Conservation (phyloP, 2,888 invertebrate species). For the Magallana nippona region DNA sequence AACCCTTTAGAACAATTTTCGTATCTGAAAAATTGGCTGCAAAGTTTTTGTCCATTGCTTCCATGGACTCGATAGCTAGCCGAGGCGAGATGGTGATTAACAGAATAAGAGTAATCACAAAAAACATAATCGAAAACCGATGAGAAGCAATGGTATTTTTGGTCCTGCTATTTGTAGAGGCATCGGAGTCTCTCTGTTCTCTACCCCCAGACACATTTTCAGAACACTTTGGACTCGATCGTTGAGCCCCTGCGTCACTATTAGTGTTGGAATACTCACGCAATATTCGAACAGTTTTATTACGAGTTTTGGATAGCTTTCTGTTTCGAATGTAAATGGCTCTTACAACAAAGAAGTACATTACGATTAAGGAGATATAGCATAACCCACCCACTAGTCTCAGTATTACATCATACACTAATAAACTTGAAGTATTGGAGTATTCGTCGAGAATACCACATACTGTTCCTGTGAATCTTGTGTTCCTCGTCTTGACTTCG, state of each 20-base stretch:
- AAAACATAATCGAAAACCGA: conserved; percentile 39
- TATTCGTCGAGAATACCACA: conserved; percentile 34
- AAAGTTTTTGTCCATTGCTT: conserved; percentile 38
- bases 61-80: conserved; percentile 19
- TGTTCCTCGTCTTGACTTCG: conserved; percentile 1
- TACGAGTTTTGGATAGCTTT: conserved; percentile 17
- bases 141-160: conserved; percentile 4
- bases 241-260: background rate
- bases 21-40: background rate
- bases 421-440: background rate
- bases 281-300: background rate
- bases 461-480: conserved; percentile 14
- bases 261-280: background rate
- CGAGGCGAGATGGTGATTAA: conserved; percentile 26
- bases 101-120: conserved; percentile 30
- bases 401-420: conserved; percentile 20
- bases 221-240: background rate
- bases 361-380: background rate
- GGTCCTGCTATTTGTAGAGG: background rate
- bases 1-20: background rate
- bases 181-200: background rate
- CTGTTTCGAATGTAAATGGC: conserved; percentile 33
- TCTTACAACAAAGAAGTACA: conserved; percentile 29
- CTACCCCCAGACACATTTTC: background rate
- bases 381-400: background rate